A percentile compares a stretch with the other conserved stretches of the same genome.
Conservation (phyloP, 1,140 invertebrate species). For the Bemisia tabaci region DNA sequence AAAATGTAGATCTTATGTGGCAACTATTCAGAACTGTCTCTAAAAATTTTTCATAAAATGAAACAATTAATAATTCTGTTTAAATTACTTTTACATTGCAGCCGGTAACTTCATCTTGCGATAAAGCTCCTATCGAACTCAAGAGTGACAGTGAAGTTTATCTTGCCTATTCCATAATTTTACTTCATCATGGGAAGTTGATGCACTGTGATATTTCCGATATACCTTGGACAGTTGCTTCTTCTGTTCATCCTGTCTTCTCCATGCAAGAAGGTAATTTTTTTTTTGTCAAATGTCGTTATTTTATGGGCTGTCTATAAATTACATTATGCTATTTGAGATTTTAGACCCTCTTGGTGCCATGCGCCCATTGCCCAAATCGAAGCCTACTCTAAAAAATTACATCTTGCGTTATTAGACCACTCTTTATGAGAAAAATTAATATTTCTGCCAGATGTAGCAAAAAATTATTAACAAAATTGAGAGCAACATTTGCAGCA, state of each 20-base stretch:
- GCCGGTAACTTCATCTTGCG: conserved; percentile 18
- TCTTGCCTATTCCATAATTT: conserved; percentile 66
- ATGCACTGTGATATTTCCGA: conserved; percentile 66
- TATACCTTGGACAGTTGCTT: conserved; percentile 57
- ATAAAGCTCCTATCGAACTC: conserved; percentile 4
- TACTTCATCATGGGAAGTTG: conserved; percentile 66
- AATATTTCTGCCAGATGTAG: too few relatives aligned
- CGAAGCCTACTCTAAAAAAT: too few relatives aligned
- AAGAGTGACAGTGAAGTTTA: conserved; percentile 41
- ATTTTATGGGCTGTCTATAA: neutral
- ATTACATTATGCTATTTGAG: neutral
- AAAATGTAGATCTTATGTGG: too few relatives aligned
- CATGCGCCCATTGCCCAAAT: too few relatives aligned
- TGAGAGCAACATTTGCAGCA: too few relatives aligned
- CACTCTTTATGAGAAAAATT: too few relatives aligned
- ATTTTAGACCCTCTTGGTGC: too few relatives aligned
- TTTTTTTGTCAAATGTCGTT: conserved; percentile 8
- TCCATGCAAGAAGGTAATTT: conserved; percentile 45
- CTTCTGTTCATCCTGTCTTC: conserved; percentile 56
- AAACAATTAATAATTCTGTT: too few relatives aligned
- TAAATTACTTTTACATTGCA: conserved; percentile 13
- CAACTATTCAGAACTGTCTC: too few relatives aligned
- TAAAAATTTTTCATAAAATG: too few relatives aligned
- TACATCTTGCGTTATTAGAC: too few relatives aligned
- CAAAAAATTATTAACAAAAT: too few relatives aligned